phyloP scores from a whole-genome alignment of 1,140 invertebrate species.

The Macrostomum lignano region DNA sequence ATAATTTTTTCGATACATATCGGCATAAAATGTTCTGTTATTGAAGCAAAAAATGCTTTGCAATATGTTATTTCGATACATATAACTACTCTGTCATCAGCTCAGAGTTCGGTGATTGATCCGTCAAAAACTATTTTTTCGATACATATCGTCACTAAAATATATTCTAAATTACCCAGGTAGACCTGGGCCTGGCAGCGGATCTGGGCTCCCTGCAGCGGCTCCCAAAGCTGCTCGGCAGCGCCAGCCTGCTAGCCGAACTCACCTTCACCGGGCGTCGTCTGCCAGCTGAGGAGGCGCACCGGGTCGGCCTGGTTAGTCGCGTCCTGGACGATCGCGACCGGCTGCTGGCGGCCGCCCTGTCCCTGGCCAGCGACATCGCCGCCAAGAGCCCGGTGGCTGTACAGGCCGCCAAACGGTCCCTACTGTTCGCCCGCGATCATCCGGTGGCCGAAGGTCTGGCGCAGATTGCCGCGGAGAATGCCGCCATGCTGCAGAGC shows the following conservation, averaged over 20 bases:
- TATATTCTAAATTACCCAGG: slow-evolving; percentile 20
- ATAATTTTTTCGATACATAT: too few relatives aligned
- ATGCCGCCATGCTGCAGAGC: too few relatives aligned
- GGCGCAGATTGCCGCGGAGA: too few relatives aligned
- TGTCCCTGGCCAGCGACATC: slow-evolving; percentile 43
- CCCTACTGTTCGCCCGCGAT: slow-evolving; percentile 53
- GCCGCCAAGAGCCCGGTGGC: slow-evolving; percentile 72
- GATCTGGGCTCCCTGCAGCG: slow-evolving; percentile 76
- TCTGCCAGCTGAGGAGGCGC: slow-evolving; percentile 47
- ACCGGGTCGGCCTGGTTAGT: slow-evolving; percentile 22
- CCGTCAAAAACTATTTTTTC: too few relatives aligned
- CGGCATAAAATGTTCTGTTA: too few relatives aligned
- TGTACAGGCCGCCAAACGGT: slow-evolving; percentile 57
- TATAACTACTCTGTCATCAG: too few relatives aligned
- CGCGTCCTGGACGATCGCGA: slow-evolving; percentile 41
- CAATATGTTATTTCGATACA: too few relatives aligned
- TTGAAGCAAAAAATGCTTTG: too few relatives aligned
- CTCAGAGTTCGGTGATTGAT: too few relatives aligned
- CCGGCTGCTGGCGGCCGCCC: slow-evolving; percentile 36
- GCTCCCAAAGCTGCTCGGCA: slow-evolving; percentile 66
- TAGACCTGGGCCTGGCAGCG: slow-evolving; percentile 49
- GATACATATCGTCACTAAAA: too few relatives aligned
- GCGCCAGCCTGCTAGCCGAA: slow-evolving; percentile 53
- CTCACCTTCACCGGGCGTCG: slow-evolving; percentile 56
- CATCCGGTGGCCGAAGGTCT: slow-evolving; percentile 53